Evolutionary conservation across 2,888 invertebrate species (phyloP).

Genomic region (Proisotoma minuta): DNA sequence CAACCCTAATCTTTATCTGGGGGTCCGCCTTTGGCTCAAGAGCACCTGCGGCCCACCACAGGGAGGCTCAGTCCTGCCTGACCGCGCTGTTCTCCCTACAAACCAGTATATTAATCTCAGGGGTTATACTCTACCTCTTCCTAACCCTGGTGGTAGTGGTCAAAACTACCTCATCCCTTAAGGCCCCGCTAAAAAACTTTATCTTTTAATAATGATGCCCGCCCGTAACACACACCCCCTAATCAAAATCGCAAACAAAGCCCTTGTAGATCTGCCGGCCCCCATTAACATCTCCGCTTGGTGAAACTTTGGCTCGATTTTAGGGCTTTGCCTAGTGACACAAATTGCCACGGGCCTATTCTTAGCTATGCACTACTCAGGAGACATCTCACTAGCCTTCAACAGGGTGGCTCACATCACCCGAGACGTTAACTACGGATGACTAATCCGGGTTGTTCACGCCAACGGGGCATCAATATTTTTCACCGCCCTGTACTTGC

Average conservation of each 20-base stretch:
- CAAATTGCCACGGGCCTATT: constrained; percentile 67
- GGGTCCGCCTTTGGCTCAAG: too few relatives aligned
- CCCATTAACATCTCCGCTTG: constrained; percentile 60
- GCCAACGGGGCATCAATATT: constrained; percentile 69
- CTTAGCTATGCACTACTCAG: constrained; percentile 65
- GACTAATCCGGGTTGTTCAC: constrained; percentile 63
- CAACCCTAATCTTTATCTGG: constrained; percentile 54
- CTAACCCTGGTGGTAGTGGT: constrained; percentile 58
- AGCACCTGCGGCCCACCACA: too few relatives aligned
- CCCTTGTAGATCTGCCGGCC: constrained; percentile 59
- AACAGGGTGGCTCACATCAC: constrained; percentile 64
- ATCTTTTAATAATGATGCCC: constrained; percentile 47
- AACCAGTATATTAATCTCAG: too few relatives aligned
- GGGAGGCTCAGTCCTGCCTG: too few relatives aligned
- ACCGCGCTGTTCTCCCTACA: too few relatives aligned
- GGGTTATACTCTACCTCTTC: too few relatives aligned
- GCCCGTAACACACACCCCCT: constrained; percentile 47
- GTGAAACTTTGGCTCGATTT: constrained; percentile 67
- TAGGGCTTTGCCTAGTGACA: constrained; percentile 61
- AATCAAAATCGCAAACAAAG: constrained; percentile 59
- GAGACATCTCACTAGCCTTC: constrained; percentile 63
- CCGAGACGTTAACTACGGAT: constrained; percentile 66
- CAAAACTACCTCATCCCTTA: constrained; percentile 58
- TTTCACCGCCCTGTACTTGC: constrained; percentile 65
- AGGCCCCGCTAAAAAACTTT: constrained; percentile 55